Evolutionary conservation across 2,888 invertebrate genomes (phyloP), one percentile per base, ranked within the genome.

Genomic region (Serripes groenlandicus): DNA sequence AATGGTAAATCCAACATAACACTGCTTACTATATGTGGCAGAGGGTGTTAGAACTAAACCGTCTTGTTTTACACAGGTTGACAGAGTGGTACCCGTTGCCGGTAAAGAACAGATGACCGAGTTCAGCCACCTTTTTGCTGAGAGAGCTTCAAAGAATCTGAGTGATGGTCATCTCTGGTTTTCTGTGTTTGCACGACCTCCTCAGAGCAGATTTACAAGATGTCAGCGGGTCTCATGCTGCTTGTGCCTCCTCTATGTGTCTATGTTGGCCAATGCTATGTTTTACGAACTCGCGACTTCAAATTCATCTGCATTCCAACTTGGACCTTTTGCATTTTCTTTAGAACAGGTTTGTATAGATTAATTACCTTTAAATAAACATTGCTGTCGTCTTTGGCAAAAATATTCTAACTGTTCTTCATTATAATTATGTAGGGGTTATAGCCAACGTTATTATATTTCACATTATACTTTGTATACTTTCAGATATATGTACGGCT

Each of bases 151-250:
- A 37, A 94, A 94, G 87, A 94, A 95, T 73, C 90, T 96, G 3
- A 92, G 94, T 21, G 95, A 96, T 83, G 95, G 95, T 4, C 96
- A 96, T 88, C 90, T 96, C 64, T 96, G 96, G 95, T 95, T 95
- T 90, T 95, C 95, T 0, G 94, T 96, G 7, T 94, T 96, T 80
- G 93, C 95, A 49, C 91, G 95, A 30, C 95, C 95, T 3, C 95
- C 95, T 0, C 92, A 94, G 71, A 95, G 95, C 73, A 92, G 95
- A 26, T 95, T 95, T 90, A 95, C 95, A 0, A 89, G 95, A 15
- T 85, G 93, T 7, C 95, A 95, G 90, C 92, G 96, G 15, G 94
- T 95, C 7, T 95, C 95, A n/a, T 95, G 95, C 83, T 95, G 95
- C 81, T 93, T 95, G 75, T 94, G 95, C 62, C 92, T 96, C 78